Percentiles rank a stretch among this genome's conserved stretches.
These are phyloP conservation scores for Lobophora halterata DNA, from an alignment of 2,888 invertebrate genomes.

Conservation along the genomic window DNA sequence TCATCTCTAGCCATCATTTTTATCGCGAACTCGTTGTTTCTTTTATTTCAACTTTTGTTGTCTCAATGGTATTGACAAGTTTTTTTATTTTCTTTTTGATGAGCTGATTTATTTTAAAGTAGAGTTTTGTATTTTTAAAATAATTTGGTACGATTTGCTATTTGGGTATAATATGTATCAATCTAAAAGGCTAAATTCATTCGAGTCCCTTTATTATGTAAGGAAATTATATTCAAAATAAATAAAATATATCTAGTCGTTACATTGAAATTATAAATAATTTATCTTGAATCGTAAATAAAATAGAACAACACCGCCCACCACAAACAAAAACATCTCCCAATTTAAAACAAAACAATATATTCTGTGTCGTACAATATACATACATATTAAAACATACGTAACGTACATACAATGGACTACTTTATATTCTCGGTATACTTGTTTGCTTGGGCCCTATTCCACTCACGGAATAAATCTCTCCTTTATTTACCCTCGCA, in stretches of 20 bases:
- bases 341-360: constrained; percentile 15
- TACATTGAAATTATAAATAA: too few species aligned
- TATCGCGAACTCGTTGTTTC: constrained; percentile 16
- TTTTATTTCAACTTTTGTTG: constrained; percentile 19
- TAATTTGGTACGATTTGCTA: constrained; percentile 5
- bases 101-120: constrained; percentile 23
- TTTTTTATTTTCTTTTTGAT: constrained; percentile 18
- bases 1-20: constrained; percentile 21
- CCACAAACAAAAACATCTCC: constrained; percentile 1
- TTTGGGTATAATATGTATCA: background rate
- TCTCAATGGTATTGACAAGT: constrained; percentile 28
- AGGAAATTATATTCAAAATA: too few species aligned
- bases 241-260: too few species aligned
- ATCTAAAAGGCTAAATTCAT: background rate
- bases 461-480: constrained; percentile 65
- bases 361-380: too few species aligned
- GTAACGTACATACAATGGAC: constrained; percentile 14
- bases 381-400: too few species aligned
- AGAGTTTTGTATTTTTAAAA: background rate
- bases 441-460: constrained; percentile 45
- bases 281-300: too few species aligned
- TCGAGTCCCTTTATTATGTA: too few species aligned
- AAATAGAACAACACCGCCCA: too few species aligned
- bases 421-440: constrained; percentile 52
- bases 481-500: constrained; percentile 56